Conservation (phyloP, 2,113 vertebrate genomes). For the Noctilio leporinus region DNA sequence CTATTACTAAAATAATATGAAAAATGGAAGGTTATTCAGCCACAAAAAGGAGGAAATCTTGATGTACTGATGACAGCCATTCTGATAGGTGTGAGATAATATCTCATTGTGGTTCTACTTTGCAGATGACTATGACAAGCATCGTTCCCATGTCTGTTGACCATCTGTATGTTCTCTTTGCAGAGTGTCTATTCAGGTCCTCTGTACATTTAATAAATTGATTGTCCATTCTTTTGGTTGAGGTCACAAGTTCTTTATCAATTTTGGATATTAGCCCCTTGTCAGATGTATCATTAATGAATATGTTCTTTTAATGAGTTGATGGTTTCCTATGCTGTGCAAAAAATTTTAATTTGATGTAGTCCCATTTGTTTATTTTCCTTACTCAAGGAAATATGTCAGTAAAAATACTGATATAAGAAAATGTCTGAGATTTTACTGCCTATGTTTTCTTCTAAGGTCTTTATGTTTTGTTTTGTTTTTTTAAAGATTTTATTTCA, state of each 20-base stretch:
- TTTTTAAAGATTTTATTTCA: too few species aligned
- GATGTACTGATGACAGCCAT: background rate
- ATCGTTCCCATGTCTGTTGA: background rate
- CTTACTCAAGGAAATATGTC: background rate
- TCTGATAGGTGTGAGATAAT: background rate
- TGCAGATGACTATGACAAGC: background rate
- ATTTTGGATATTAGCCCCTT: background rate
- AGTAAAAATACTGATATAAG: background rate
- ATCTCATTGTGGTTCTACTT: background rate
- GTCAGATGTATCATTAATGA: background rate
- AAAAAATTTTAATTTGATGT: background rate
- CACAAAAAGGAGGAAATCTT: background rate
- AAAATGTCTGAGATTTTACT: background rate
- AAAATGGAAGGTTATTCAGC: background rate
- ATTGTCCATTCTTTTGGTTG: background rate
- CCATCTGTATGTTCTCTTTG: background rate
- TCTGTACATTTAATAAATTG: background rate
- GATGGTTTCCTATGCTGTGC: background rate
- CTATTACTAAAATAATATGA: background rate
- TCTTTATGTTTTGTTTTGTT: background rate
- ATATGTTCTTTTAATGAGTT: background rate
- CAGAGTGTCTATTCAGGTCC: background rate
- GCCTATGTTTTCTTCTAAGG: background rate
- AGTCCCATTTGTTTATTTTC: background rate
- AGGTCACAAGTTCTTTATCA: background rate